Base-by-base conservation (phyloP, 2,113 vertebrate species). In the Oophaga pumilio region DNA sequence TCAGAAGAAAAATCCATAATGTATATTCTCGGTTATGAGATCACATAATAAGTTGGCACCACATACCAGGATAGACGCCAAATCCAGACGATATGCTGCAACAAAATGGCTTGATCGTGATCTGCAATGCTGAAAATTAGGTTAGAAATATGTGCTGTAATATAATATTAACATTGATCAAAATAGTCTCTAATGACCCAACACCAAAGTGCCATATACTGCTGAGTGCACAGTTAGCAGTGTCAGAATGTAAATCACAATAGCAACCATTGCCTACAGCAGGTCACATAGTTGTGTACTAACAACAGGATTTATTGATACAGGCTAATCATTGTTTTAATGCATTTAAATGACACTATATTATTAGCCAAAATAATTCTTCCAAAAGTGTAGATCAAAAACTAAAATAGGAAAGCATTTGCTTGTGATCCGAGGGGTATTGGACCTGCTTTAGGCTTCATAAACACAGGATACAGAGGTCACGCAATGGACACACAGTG, bases 21-120 rank as follows among this genome's bases (percentile, higher is more conserved):
- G 71, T 82, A 76, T 84, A 76, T 84, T 88, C 80, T 88, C 81
- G 81, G 87, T 84, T 88, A 88, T 88, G 80, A 88, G 87, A 88
- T 88, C 87, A 88, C 87, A 68, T 76, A 73, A 77, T 76, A 49
- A 28, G n/a, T 73, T 88, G 87, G 80, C 81, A 84, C 84, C 68
- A 68, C 74, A 77, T 84, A 77, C 24, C 50, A 84, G 56, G 59
- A 76, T 33, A 12, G 59, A 56, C 57, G 87, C 87, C 87, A 88
- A 60, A 52, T 18, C 33, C 26, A 68, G 64, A 43, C 43, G 26
- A 86, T 74, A 69, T 82, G 69, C 86, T 76, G 43, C 43, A 74
- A 43, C 33, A 74, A 74, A 74, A 49, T 76, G 80, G 56, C 20
- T 87, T 24, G 2, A 82, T 82, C 18, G 57, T 77, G 80, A 57